phyloP scores from a whole-genome alignment of 2,888 invertebrate genomes.

The Eumacrocentrus americanus region DNA sequence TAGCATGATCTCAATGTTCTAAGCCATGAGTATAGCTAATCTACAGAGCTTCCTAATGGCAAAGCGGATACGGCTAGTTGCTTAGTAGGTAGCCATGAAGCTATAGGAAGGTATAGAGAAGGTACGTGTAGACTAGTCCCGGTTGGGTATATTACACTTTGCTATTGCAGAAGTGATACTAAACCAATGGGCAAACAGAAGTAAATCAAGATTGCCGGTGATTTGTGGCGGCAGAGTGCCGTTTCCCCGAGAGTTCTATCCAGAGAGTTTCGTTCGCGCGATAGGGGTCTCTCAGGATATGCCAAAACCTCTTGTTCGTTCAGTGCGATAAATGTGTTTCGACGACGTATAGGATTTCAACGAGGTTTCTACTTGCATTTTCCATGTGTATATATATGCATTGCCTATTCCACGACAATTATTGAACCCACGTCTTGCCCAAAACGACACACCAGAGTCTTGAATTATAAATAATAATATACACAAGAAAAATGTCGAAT shows the following conservation, averaged over 20 bases:
- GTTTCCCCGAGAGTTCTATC: slow-evolving; percentile 46
- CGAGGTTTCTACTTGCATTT: too few species aligned
- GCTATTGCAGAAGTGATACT: slow-evolving; percentile 53
- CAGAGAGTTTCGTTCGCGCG: slow-evolving; percentile 43
- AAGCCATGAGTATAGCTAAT: slow-evolving; percentile 41
- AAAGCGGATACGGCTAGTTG: slow-evolving; percentile 50
- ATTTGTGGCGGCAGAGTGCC: slow-evolving; percentile 55
- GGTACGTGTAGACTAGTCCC: slow-evolving; percentile 20
- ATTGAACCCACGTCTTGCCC: too few species aligned
- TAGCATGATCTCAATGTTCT: slow-evolving; percentile 14
- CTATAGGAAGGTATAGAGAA: slow-evolving; percentile 27
- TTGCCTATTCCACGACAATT: too few species aligned
- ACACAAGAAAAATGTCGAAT: neutral
- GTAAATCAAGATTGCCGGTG: slow-evolving; percentile 61
- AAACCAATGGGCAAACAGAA: slow-evolving; percentile 60
- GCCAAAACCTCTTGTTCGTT: slow-evolving; percentile 10
- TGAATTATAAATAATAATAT: neutral
- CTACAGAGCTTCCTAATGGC: slow-evolving; percentile 53
- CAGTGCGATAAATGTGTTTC: too few species aligned
- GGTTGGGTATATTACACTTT: slow-evolving; percentile 52
- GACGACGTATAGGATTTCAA: too few species aligned
- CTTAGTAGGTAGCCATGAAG: slow-evolving; percentile 37
- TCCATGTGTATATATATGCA: too few species aligned
- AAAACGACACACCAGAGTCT: neutral
- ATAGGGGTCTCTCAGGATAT: slow-evolving; percentile 19